These are phyloP conservation scores for Chymomyza amoena DNA, from an alignment of 2,888 invertebrate genomes.

Conservation along the genomic window DNA sequence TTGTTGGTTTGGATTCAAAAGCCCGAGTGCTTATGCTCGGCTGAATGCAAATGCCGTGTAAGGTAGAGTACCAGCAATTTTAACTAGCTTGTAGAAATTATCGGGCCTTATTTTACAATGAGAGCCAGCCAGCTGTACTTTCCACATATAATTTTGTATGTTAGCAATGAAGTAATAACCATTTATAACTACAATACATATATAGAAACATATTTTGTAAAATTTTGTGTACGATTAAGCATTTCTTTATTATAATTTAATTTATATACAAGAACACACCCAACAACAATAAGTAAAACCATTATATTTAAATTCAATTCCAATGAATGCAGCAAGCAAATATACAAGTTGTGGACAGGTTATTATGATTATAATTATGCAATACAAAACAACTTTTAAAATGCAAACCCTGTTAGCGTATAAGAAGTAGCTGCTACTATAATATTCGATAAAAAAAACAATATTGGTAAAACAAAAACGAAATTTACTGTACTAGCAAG, in stretches of 20 bases:
- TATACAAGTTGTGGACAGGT: too few species aligned
- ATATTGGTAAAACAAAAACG: constrained; percentile 34
- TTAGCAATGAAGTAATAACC: constrained; percentile 2
- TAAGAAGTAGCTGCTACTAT: constrained; percentile 55
- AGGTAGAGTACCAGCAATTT: constrained; percentile 47
- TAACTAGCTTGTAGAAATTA: constrained; percentile 32
- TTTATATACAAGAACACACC: constrained; percentile 16
- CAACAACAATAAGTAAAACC: background rate
- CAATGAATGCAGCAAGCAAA: background rate
- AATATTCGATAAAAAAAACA: constrained; percentile 13
- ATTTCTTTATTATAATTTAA: constrained; percentile 35
- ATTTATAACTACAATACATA: constrained; percentile 43
- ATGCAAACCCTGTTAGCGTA: constrained; percentile 47
- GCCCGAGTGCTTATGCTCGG: background rate
- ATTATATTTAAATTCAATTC: background rate
- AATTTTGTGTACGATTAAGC: constrained; percentile 52
- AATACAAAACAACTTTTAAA: background rate
- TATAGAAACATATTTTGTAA: constrained; percentile 60
- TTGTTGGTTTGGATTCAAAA: background rate
- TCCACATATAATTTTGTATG: constrained; percentile 23
- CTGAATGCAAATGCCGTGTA: constrained; percentile 3
- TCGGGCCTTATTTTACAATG: constrained; percentile 15
- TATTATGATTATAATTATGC: background rate
- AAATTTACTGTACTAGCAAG: constrained; percentile 53
- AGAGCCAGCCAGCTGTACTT: constrained; percentile 27